Evolutionary conservation across 1,140 invertebrate species (phyloP).

Genomic region (Polyergus mexicanus): DNA sequence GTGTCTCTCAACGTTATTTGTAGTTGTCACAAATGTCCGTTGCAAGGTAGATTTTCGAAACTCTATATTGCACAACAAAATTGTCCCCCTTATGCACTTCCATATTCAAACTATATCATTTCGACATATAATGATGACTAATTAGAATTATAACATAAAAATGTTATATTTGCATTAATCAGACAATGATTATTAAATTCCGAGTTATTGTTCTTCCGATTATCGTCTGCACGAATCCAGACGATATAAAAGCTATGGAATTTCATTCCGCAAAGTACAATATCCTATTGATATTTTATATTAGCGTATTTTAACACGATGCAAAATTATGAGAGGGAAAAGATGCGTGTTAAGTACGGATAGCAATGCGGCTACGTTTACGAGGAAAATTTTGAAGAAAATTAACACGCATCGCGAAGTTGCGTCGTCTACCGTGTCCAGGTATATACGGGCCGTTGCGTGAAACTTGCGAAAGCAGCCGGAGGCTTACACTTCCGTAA

Average conservation of each 20-base stretch:
- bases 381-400: slow-evolving; percentile 45
- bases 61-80: background rate
- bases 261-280: background rate
- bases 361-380: slow-evolving; percentile 9
- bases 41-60: slow-evolving; percentile 14
- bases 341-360: background rate
- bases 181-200: slow-evolving; percentile 2
- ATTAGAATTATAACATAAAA: background rate
- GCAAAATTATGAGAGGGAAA: background rate
- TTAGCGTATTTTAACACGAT: background rate
- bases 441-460: slow-evolving; percentile 55
- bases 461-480: slow-evolving; percentile 59
- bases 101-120: background rate
- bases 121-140: background rate
- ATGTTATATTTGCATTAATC: background rate
- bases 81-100: background rate
- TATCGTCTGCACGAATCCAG: background rate
- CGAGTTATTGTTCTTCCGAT: background rate
- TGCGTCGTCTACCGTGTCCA: slow-evolving; percentile 51
- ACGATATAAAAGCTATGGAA: too few relatives aligned
- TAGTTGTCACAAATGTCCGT: slow-evolving; percentile 33
- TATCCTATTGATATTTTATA: background rate
- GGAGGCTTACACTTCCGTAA: slow-evolving; percentile 63
- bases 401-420: slow-evolving; percentile 42
- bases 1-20: slow-evolving; percentile 21